Percentiles rank a stretch among this genome's conserved stretches.
Evolutionary conservation across 2,113 vertebrate genomes (phyloP).

Genomic region (Ranitomeya variabilis): DNA sequence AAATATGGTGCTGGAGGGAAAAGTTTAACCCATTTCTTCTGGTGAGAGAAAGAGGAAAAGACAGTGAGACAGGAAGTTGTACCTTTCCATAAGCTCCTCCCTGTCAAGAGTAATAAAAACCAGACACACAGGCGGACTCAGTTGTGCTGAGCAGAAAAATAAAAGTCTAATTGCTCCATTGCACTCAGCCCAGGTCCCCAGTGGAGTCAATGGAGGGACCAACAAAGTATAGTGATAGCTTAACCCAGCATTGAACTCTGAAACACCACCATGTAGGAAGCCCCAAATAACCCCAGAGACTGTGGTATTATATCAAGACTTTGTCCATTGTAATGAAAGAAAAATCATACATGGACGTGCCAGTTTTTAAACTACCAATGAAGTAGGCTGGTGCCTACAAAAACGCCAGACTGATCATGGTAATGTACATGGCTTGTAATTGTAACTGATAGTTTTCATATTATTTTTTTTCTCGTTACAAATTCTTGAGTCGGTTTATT

Average conservation of each 20-base stretch:
- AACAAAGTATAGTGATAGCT: neutral
- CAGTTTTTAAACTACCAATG: slow-evolving; percentile 14
- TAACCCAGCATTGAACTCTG: neutral
- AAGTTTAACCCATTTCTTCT: too few relatives aligned
- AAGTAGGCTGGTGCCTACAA: slow-evolving; percentile 44
- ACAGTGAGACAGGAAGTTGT: too few relatives aligned
- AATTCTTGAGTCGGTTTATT: slow-evolving; percentile 54
- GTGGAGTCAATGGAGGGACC: neutral
- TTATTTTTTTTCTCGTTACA: slow-evolving; percentile 35
- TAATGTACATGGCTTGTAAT: slow-evolving; percentile 45
- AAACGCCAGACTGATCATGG: slow-evolving; percentile 47
- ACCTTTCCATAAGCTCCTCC: too few relatives aligned
- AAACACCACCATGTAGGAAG: neutral
- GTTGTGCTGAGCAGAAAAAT: too few relatives aligned
- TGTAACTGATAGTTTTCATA: slow-evolving; percentile 55
- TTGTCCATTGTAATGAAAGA: slow-evolving; percentile 26
- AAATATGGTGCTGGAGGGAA: too few relatives aligned
- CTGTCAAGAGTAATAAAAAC: too few relatives aligned
- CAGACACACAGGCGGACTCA: too few relatives aligned
- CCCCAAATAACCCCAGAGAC: slow-evolving; percentile 41
- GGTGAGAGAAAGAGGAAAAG: too few relatives aligned
- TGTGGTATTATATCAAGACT: neutral
- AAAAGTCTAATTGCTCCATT: neutral
- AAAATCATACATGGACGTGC: slow-evolving; percentile 11
- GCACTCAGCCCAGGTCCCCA: neutral